phyloP scores from a whole-genome alignment of 92 coral and sea anemone species.

The Epizoanthus ramosus region DNA sequence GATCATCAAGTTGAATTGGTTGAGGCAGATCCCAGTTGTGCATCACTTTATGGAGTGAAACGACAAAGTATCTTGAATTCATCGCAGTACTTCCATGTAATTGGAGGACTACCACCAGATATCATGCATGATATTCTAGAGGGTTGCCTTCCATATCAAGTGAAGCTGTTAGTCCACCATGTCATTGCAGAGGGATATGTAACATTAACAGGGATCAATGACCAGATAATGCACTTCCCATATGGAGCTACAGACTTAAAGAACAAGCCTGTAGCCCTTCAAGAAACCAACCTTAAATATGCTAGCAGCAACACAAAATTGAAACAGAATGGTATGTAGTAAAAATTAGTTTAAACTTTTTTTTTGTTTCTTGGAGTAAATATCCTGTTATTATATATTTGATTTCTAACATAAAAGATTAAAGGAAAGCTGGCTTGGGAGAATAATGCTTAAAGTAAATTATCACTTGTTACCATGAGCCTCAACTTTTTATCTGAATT shows the following conservation, averaged over 20 bases:
- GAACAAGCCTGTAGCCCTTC: slow-evolving; percentile 42
- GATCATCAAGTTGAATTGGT: slow-evolving; percentile 46
- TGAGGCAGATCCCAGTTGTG: slow-evolving; percentile 51
- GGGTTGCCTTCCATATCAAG: slow-evolving; percentile 59
- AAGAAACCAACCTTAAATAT: too few relatives aligned
- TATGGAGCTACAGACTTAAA: slow-evolving; percentile 49
- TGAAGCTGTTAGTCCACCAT: slow-evolving; percentile 50
- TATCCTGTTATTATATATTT: too few relatives aligned
- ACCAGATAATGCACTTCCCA: slow-evolving; percentile 42
- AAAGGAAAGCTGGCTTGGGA: too few relatives aligned
- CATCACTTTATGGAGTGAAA: slow-evolving; percentile 64
- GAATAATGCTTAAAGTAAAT: too few relatives aligned
- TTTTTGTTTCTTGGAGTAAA: too few relatives aligned
- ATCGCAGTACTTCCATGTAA: slow-evolving; percentile 63
- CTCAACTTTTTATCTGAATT: too few relatives aligned
- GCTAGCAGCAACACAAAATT: too few relatives aligned
- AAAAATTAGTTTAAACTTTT: too few relatives aligned
- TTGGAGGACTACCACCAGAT: slow-evolving; percentile 70
- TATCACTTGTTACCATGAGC: too few relatives aligned
- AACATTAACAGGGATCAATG: slow-evolving; percentile 47
- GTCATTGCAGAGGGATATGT: slow-evolving; percentile 42
- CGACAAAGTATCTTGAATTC: slow-evolving; percentile 48
- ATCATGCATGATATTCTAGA: slow-evolving; percentile 71
- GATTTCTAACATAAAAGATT: too few relatives aligned
- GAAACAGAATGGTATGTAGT: too few relatives aligned